Percentiles rank a stretch among this genome's conserved stretches.
Conservation (phyloP, 64 coral and sea anemone genomes). For the Stichodactyla mertensii region DNA sequence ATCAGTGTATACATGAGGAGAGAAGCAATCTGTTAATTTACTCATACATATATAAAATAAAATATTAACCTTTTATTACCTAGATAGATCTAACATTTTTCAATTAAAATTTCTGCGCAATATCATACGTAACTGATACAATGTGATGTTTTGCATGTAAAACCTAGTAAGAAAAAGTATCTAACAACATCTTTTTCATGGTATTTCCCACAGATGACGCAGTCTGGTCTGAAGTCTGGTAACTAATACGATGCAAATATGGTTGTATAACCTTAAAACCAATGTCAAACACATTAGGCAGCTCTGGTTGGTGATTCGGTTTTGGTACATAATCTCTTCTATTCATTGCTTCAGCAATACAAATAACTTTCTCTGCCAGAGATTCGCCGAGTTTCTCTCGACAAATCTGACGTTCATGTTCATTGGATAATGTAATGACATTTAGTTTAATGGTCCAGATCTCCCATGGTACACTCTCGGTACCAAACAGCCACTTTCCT, state of each 20-base stretch:
- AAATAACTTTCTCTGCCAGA: constrained; percentile 87
- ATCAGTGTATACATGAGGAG: too few relatives aligned
- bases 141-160: background rate
- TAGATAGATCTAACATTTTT: too few relatives aligned
- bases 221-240: constrained; percentile 69
- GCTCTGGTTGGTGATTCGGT: constrained; percentile 79
- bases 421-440: constrained; percentile 58
- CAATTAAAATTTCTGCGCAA: too few relatives aligned
- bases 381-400: constrained; percentile 92
- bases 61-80: too few relatives aligned
- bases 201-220: constrained; percentile 74
- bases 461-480: constrained; percentile 94
- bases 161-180: constrained; percentile 91
- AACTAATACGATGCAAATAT: constrained; percentile 76
- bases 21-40: too few relatives aligned
- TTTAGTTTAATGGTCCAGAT: constrained; percentile 95
- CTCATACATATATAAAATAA: too few relatives aligned
- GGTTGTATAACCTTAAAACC: constrained; percentile 72
- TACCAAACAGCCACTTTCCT: constrained; percentile 91
- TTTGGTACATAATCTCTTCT: constrained; percentile 91
- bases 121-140: background rate
- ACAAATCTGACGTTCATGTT: constrained; percentile 90
- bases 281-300: constrained; percentile 86
- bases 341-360: constrained; percentile 93
- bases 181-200: constrained; percentile 84